A percentile compares a stretch with the other conserved stretches of the same genome.
These are phyloP conservation scores for Patiria pectinifera DNA, from an alignment of 53 echinoderm and acorn worm genomes.

Conservation along the genomic window DNA sequence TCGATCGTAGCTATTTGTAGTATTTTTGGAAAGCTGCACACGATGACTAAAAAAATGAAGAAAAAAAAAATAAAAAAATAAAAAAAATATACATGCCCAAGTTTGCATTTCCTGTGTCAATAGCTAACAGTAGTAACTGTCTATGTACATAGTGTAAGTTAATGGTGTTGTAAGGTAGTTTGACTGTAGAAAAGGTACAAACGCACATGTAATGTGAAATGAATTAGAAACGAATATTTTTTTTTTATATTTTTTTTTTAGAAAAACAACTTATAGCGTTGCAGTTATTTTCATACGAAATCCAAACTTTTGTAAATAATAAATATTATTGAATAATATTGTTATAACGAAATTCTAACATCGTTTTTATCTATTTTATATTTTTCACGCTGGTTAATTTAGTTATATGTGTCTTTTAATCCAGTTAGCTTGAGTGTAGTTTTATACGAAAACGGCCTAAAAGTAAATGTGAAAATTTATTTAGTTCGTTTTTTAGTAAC, in stretches of 20 bases:
- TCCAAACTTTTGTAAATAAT: background rate
- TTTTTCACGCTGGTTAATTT: background rate
- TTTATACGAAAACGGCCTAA: no score
- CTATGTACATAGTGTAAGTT: constrained; percentile 36
- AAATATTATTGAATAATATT: background rate
- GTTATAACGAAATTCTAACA: background rate
- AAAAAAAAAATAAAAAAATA: background rate
- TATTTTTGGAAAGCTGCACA: background rate
- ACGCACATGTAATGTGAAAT: background rate
- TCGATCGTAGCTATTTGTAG: background rate
- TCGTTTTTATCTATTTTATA: background rate
- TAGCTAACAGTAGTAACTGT: background rate
- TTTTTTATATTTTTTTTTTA: background rate
- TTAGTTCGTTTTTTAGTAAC: no score
- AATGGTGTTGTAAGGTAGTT: constrained; percentile 24
- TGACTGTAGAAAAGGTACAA: constrained; percentile 11
- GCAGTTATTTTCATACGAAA: background rate
- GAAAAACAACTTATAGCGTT: background rate
- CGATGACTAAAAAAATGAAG: background rate
- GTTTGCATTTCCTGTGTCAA: background rate
- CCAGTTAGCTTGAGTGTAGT: no score
- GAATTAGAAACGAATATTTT: background rate
- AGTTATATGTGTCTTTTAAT: background rate
- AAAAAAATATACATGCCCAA: no score
- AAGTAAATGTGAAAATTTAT: no score